A percentile compares a stretch with the other conserved stretches of the same genome.
These are phyloP conservation scores for Leptothorax acervorum DNA, from an alignment of 2,888 invertebrate genomes.

Conservation along the genomic window DNA sequence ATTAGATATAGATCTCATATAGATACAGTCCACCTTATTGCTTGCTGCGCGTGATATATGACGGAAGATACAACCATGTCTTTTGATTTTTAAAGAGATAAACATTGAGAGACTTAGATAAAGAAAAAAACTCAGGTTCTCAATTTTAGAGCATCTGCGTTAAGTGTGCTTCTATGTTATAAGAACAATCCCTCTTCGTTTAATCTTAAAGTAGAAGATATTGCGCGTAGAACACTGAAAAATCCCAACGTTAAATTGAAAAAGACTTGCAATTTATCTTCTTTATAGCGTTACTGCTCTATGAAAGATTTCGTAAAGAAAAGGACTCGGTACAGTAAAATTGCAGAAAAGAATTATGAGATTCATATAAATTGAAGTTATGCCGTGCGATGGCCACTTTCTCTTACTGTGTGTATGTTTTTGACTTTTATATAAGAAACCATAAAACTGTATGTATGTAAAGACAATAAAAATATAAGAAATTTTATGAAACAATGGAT, in stretches of 20 bases:
- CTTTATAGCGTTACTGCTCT: conserved; percentile 33
- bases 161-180: conserved; percentile 35
- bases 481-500: neutral
- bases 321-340: neutral
- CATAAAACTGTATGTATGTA: neutral
- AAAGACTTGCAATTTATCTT: conserved; percentile 44
- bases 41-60: neutral
- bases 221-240: conserved; percentile 24
- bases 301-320: conserved; percentile 28
- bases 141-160: conserved; percentile 8
- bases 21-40: neutral
- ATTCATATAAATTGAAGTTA: conserved; percentile 12
- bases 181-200: conserved; percentile 24
- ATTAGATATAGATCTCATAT: neutral
- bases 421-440: neutral
- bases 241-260: conserved; percentile 36
- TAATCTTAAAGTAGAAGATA: conserved; percentile 38
- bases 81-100: neutral
- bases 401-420: neutral
- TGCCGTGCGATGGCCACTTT: neutral
- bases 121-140: conserved; percentile 6
- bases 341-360: conserved; percentile 13
- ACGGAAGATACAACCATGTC: neutral
- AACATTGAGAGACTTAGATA: conserved; percentile 1
- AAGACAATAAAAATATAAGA: neutral